A percentile compares a stretch with the other conserved stretches of the same genome.
phyloP scores from a whole-genome alignment of 1,140 invertebrate genomes.

The Dysdera silvatica region DNA sequence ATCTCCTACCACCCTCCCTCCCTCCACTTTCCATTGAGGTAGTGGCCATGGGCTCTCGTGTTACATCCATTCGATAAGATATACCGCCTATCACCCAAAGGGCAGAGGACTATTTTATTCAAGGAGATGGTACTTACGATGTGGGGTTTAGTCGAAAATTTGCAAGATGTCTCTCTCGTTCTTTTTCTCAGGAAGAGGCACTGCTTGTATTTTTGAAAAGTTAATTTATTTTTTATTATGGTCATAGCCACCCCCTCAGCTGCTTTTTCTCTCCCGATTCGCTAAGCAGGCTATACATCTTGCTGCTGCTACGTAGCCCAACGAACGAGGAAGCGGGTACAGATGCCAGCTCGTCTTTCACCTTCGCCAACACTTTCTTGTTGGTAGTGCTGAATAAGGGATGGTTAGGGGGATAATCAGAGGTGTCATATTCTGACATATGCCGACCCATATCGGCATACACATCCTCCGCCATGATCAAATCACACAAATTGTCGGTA shows the following conservation, averaged over 20 bases:
- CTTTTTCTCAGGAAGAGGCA: no score
- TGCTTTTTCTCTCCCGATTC: background rate
- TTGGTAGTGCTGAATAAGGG: no score
- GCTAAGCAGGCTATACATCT: constrained; percentile 1
- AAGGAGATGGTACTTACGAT: no score
- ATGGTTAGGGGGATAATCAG: constrained; percentile 12
- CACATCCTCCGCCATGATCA: background rate
- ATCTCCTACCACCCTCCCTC: no score
- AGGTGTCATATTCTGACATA: constrained; percentile 18
- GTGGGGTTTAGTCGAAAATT: no score
- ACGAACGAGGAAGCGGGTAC: constrained; percentile 3
- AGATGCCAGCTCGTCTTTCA: constrained; percentile 16
- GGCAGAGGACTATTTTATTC: no score
- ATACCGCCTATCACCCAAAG: no score
- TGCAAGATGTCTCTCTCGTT: no score
- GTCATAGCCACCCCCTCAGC: background rate
- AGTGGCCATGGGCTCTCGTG: no score
- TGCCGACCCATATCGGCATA: constrained; percentile 6
- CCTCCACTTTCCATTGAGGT: no score
- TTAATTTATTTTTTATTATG: background rate
- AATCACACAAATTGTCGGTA: background rate
- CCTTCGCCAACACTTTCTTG: background rate
- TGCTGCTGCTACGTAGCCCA: background rate
- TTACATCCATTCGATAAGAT: no score
- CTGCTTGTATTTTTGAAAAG: no score